Percentiles rank a stretch among this genome's conserved stretches.
These are phyloP conservation scores for Psittacara wagleri DNA, from an alignment of 2,113 vertebrate species.

Conservation along the genomic window DNA sequence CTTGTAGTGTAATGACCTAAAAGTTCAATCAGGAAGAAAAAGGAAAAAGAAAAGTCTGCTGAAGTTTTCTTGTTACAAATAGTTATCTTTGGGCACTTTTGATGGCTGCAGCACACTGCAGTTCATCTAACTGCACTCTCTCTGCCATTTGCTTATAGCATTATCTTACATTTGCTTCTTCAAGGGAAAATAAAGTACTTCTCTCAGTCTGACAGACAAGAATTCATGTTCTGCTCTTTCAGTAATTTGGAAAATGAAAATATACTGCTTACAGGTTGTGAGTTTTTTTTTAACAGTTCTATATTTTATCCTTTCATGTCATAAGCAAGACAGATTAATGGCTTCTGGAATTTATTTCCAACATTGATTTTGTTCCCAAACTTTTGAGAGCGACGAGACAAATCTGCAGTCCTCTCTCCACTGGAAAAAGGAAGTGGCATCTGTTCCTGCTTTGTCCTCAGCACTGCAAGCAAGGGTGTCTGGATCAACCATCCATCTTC, in stretches of 20 bases:
- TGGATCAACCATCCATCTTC: constrained; percentile 29
- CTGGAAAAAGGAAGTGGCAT: constrained; percentile 38
- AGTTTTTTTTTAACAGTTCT: constrained; percentile 49
- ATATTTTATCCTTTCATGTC: constrained; percentile 57
- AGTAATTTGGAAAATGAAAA: constrained; percentile 69
- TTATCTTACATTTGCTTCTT: constrained; percentile 17
- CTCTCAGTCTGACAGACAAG: constrained; percentile 48
- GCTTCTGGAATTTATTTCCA: constrained; percentile 63
- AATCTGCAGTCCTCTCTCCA: constrained; percentile 11
- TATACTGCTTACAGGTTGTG: constrained; percentile 35
- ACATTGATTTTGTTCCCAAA: constrained; percentile 54
- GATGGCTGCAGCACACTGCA: background rate
- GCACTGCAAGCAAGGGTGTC: background rate
- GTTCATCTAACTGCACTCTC: background rate
- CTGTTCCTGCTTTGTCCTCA: constrained; percentile 48
- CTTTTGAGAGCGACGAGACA: background rate
- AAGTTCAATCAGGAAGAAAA: background rate
- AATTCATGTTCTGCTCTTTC: constrained; percentile 64
- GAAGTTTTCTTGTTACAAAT: background rate
- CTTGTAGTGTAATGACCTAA: background rate
- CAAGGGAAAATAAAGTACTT: constrained; percentile 44
- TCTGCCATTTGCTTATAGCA: constrained; percentile 20
- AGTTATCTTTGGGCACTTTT: background rate
- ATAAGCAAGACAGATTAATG: constrained; percentile 62
- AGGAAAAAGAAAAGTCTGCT: background rate